A percentile compares a stretch with the other conserved stretches of the same genome.
phyloP scores from a whole-genome alignment of 2,113 vertebrate species.

The Puffinus mauretanicus region DNA sequence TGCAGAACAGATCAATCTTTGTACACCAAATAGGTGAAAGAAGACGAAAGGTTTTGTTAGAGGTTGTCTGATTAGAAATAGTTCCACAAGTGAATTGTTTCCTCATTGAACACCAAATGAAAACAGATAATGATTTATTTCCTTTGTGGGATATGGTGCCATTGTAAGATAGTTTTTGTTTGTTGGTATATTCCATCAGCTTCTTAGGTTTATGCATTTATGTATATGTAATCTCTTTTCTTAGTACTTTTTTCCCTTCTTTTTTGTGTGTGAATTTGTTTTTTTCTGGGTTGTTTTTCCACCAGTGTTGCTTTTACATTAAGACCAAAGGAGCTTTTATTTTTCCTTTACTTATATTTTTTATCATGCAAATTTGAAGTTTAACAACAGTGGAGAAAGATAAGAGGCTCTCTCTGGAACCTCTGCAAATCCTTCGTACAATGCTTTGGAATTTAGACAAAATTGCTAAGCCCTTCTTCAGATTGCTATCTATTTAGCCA shows the following conservation, averaged over 20 bases:
- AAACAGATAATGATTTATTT: slow-evolving; percentile 38
- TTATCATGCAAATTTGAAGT: slow-evolving; percentile 67
- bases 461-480: slow-evolving; percentile 28
- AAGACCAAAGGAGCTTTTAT: neutral
- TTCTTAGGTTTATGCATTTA: slow-evolving; percentile 36
- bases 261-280: neutral
- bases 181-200: neutral
- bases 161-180: neutral
- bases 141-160: neutral
- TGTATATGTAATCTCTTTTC: neutral
- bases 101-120: slow-evolving; percentile 9
- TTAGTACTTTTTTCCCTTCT: neutral
- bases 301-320: slow-evolving; percentile 7
- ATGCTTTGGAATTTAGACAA: slow-evolving; percentile 48
- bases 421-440: slow-evolving; percentile 44
- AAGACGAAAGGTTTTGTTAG: neutral
- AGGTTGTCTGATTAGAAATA: slow-evolving; percentile 12
- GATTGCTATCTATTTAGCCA: slow-evolving; percentile 44
- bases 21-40: neutral
- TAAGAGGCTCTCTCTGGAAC: slow-evolving; percentile 51
- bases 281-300: slow-evolving; percentile 27
- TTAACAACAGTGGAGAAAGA: slow-evolving; percentile 60
- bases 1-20: neutral
- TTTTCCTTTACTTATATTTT: slow-evolving; percentile 63
- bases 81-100: slow-evolving; percentile 20